Evolutionary conservation across 2,888 invertebrate species (phyloP).

Genomic region (Drosophila nr. perissopoda): DNA sequence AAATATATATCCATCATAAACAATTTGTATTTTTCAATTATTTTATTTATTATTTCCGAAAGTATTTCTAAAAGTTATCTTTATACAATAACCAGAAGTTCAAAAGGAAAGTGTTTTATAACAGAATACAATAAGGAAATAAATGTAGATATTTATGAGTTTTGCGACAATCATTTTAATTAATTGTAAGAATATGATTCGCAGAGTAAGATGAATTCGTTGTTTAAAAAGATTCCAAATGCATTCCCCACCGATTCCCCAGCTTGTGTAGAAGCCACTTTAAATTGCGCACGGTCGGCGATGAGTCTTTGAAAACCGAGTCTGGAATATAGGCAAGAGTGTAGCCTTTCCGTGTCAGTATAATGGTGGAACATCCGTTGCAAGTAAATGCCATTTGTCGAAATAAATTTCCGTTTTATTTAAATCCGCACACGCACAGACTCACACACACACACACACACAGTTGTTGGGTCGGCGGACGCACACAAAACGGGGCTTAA

Average conservation of each 20-base stretch:
- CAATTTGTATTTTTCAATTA: not conserved
- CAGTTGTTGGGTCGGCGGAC: constrained; percentile 40
- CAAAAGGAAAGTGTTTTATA: no score
- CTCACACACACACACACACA: constrained; percentile 17
- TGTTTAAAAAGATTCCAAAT: not conserved
- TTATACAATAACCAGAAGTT: no score
- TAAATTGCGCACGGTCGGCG: constrained; percentile 70
- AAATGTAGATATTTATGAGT: not conserved
- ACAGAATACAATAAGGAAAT: no score
- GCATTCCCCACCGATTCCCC: no score
- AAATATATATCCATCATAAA: not conserved
- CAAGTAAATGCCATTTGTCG: constrained; percentile 81
- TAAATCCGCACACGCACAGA: constrained; percentile 72
- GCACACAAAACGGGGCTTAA: constrained; percentile 74
- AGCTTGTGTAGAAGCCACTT: constrained; percentile 28
- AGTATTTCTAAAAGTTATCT: not conserved
- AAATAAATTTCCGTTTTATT: constrained; percentile 81
- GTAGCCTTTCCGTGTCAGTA: constrained; percentile 75
- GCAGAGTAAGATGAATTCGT: constrained; percentile 22
- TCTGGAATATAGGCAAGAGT: constrained; percentile 46
- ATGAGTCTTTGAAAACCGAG: constrained; percentile 40
- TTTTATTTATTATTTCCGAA: not conserved
- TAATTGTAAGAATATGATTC: not conserved
- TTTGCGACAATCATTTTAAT: not conserved
- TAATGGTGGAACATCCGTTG: constrained; percentile 79